These are phyloP conservation scores for Nyctalus aviator DNA, from an alignment of 2,797 vertebrate genomes.

Conservation along the genomic window DNA sequence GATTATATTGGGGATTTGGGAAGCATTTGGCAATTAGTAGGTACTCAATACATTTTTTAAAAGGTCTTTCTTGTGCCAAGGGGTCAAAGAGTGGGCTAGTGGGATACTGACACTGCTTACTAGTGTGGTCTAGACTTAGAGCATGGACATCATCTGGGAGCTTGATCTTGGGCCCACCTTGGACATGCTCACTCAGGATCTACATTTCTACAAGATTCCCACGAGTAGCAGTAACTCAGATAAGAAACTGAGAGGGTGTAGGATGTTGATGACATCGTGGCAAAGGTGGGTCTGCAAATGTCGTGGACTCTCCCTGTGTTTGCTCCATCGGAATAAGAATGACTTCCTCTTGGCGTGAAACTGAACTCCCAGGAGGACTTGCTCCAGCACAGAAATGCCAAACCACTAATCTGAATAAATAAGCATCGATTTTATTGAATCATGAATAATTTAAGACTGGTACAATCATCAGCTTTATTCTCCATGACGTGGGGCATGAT, in stretches of 20 bases:
- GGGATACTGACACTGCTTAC: not conserved
- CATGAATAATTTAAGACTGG: conserved; percentile 99
- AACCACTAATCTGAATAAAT: conserved; percentile 93
- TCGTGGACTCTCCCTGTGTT: not conserved
- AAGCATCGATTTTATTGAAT: conserved; percentile 98
- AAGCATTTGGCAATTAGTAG: not conserved
- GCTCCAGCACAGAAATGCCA: conserved; percentile 64
- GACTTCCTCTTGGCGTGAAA: not conserved
- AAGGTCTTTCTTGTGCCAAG: not conserved
- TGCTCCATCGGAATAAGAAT: not conserved
- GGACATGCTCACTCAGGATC: not conserved
- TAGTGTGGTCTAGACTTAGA: not conserved
- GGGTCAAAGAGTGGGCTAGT: not conserved
- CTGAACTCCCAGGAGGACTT: not conserved
- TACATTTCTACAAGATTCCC: not conserved
- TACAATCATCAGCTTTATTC: conserved; percentile 96
- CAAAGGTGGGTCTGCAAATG: not conserved
- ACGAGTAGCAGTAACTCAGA: not conserved
- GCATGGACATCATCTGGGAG: not conserved
- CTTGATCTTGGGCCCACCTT: not conserved
- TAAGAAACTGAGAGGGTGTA: not conserved
- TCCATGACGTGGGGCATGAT: conserved; percentile 88
- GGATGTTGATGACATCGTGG: not conserved
- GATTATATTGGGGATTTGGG: not conserved
- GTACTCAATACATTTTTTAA: not conserved